Conservation (phyloP, 2,797 vertebrate species). For the Philypnodon macrostomus region DNA sequence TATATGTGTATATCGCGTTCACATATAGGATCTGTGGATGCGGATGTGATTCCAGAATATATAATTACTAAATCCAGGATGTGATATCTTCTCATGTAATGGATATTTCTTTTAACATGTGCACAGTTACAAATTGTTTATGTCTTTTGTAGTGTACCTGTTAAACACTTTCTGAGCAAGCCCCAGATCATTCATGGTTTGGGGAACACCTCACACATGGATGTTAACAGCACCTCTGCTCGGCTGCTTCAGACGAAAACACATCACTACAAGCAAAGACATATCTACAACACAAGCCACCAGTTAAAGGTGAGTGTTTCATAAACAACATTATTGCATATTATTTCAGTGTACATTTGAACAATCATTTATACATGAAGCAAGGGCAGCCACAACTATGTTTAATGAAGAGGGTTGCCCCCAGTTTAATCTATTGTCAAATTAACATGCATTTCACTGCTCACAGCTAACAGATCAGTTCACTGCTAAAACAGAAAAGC, state of each 20-base stretch:
- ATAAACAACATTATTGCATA: neutral
- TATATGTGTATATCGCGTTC: no score
- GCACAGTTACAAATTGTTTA: neutral
- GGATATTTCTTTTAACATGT: neutral
- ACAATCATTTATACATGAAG: no score
- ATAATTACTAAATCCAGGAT: no score
- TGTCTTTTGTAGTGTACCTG: slow-evolving; percentile 80
- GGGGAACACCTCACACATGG: slow-evolving; percentile 81
- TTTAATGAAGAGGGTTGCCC: no score
- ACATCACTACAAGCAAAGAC: slow-evolving; percentile 87
- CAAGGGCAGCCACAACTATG: no score
- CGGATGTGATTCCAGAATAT: no score
- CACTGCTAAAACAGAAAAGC: no score
- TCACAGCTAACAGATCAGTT: no score
- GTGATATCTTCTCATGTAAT: neutral
- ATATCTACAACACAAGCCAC: slow-evolving; percentile 86
- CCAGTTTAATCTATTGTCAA: no score
- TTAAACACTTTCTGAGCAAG: slow-evolving; percentile 93
- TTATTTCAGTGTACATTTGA: no score
- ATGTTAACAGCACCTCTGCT: slow-evolving; percentile 83
- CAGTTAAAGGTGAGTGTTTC: slow-evolving; percentile 82
- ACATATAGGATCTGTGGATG: no score
- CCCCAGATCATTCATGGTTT: slow-evolving; percentile 89
- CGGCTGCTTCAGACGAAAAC: slow-evolving; percentile 89
- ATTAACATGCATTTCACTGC: no score